Evolutionary conservation across 2,113 vertebrate genomes (phyloP).

Genomic region (Dolichotis patagonum): DNA sequence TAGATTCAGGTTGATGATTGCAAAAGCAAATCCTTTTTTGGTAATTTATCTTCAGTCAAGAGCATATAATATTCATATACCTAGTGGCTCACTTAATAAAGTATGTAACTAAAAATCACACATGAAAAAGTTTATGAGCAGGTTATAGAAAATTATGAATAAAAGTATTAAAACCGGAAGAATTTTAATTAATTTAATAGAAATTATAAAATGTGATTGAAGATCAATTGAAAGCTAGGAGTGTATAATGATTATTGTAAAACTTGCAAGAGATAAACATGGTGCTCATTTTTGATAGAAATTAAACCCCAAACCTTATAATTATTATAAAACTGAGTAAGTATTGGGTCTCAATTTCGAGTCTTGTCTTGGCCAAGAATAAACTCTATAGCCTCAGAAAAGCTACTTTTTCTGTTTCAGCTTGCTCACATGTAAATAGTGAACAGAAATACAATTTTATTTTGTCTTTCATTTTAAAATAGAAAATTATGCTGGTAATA

Average conservation of each 20-base stretch:
- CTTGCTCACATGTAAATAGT: constrained; percentile 27
- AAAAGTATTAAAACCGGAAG: background rate
- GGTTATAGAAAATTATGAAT: background rate
- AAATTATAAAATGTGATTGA: background rate
- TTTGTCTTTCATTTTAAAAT: background rate
- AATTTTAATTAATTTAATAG: background rate
- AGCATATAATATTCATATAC: background rate
- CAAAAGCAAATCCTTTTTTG: background rate
- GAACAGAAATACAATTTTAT: background rate
- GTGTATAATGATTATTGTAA: background rate
- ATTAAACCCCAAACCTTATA: background rate
- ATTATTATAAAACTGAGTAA: background rate
- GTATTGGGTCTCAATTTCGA: background rate
- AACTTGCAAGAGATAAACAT: background rate
- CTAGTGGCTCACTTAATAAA: background rate
- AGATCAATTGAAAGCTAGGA: background rate
- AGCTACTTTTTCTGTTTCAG: background rate
- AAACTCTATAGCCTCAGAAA: background rate
- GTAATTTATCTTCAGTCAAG: background rate
- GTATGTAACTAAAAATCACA: background rate
- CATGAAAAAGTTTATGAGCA: background rate
- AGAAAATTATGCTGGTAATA: background rate
- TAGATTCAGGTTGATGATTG: background rate
- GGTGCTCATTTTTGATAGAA: constrained; percentile 21
- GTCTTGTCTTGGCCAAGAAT: background rate